Percentiles rank a stretch among this genome's conserved stretches.
Conservation (phyloP, 2,888 invertebrate genomes). For the Caradrina kadenii region DNA sequence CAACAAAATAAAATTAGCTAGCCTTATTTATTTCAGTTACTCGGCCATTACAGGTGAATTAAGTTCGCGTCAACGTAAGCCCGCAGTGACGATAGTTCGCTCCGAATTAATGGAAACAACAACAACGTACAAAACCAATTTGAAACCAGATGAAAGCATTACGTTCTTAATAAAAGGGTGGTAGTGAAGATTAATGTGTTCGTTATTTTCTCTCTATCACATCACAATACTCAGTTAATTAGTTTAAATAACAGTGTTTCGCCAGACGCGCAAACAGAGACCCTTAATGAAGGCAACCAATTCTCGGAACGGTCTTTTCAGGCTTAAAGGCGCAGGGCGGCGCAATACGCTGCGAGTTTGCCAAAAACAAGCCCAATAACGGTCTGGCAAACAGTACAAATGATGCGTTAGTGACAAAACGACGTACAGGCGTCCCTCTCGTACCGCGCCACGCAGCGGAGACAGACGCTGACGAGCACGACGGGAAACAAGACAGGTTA, state of each 20-base stretch:
- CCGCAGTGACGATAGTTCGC: constrained; percentile 48
- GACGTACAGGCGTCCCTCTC: constrained; percentile 77
- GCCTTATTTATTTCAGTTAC: constrained; percentile 67
- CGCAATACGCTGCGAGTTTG: constrained; percentile 84
- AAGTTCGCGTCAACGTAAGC: constrained; percentile 47
- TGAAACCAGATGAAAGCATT: constrained; percentile 69
- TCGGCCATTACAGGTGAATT: constrained; percentile 62
- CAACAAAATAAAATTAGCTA: constrained; percentile 83
- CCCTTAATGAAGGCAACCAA: constrained; percentile 88
- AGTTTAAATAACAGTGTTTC: constrained; percentile 87
- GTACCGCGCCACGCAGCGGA: constrained; percentile 65
- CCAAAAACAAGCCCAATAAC: constrained; percentile 89
- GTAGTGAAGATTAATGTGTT: constrained; percentile 77
- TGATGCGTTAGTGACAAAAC: constrained; percentile 88
- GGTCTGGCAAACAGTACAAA: constrained; percentile 88
- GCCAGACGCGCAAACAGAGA: constrained; percentile 89
- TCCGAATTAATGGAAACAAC: constrained; percentile 53
- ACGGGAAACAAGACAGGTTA: constrained; percentile 88
- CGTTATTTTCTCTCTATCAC: constrained; percentile 81
- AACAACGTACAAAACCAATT: constrained; percentile 59
- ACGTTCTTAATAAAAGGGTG: constrained; percentile 67
- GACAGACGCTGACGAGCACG: constrained; percentile 81
- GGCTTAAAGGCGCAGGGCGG: constrained; percentile 81
- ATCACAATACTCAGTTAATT: constrained; percentile 87
- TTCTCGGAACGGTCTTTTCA: constrained; percentile 84